These are phyloP conservation scores for Verasper variegatus DNA, from an alignment of 2,113 vertebrate genomes.

Conservation along the genomic window DNA sequence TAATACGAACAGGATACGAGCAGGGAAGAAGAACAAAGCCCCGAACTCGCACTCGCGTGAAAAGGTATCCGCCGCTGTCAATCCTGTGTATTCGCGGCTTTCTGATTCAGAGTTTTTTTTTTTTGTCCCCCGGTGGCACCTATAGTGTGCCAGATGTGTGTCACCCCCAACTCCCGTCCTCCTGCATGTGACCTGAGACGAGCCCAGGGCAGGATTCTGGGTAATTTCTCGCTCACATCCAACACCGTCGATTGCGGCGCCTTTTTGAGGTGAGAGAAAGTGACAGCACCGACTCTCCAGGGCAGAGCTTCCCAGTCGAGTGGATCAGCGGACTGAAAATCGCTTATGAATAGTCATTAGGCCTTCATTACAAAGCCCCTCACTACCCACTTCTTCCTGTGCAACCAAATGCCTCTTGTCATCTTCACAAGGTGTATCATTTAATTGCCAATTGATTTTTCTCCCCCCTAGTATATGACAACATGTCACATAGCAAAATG, in stretches of 20 bases:
- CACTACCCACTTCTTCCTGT: slow-evolving; percentile 91
- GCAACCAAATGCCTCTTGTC: slow-evolving; percentile 99
- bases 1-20: slow-evolving; percentile 53
- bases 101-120: slow-evolving; percentile 83
- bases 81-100: slow-evolving; percentile 70
- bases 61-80: slow-evolving; percentile 80
- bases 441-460: slow-evolving; percentile 99
- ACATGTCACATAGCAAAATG: slow-evolving; percentile 97
- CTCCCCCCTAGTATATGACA: slow-evolving; percentile 88
- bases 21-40: slow-evolving; percentile 54
- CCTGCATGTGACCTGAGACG: slow-evolving; percentile 94
- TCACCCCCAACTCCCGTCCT: slow-evolving; percentile 61
- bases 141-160: slow-evolving; percentile 96
- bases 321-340: slow-evolving; percentile 98
- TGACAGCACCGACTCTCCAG: slow-evolving; percentile 98
- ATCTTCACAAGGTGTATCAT: slow-evolving; percentile 99
- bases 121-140: slow-evolving; percentile 91
- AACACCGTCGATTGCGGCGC: slow-evolving; percentile 92
- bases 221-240: slow-evolving; percentile 95
- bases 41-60: slow-evolving; percentile 49
- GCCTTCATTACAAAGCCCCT: slow-evolving; percentile 98
- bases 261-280: slow-evolving; percentile 99
- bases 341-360: slow-evolving; percentile 99
- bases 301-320: slow-evolving; percentile 99
- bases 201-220: slow-evolving; percentile 88